phyloP scores from a whole-genome alignment of 1,140 invertebrate species.

The Drosophila tropicalis region DNA sequence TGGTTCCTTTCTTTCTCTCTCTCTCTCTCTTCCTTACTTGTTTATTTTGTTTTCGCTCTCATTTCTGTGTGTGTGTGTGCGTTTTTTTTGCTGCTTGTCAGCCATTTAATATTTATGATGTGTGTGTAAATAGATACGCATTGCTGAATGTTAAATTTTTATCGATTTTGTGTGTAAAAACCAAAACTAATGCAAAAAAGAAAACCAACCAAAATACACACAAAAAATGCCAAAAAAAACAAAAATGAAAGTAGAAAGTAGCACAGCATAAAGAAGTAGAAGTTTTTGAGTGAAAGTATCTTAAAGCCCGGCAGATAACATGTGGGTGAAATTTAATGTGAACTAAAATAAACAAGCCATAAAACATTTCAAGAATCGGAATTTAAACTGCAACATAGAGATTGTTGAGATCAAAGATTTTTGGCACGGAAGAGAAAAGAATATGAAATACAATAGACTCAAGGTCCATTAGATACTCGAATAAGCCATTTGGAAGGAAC shows the following conservation, averaged over 20 bases:
- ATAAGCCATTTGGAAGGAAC: no score
- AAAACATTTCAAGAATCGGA: no score
- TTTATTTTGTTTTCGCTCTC: slow-evolving; percentile 12
- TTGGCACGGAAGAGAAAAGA: no score
- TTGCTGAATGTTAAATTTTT: slow-evolving; percentile 72
- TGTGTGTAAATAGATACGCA: slow-evolving; percentile 76
- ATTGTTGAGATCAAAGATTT: no score
- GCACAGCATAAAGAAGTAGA: no score
- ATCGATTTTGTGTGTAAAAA: slow-evolving; percentile 54
- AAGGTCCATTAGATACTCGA: no score
- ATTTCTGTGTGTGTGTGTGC: slow-evolving; percentile 27
- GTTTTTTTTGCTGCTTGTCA: slow-evolving; percentile 52
- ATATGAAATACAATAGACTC: no score
- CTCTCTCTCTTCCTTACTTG: neutral
- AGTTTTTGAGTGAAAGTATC: neutral
- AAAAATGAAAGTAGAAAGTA: neutral
- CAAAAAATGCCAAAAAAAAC: slow-evolving; percentile 6
- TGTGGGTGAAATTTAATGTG: no score
- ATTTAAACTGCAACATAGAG: no score
- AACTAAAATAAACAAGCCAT: no score
- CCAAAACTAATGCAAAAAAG: slow-evolving; percentile 51
- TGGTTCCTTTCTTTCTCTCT: slow-evolving; percentile 6
- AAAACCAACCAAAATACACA: slow-evolving; percentile 4
- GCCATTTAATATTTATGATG: slow-evolving; percentile 77
- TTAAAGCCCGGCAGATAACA: neutral